A percentile compares a stretch with the other conserved stretches of the same genome.
Conservation (phyloP, 2,797 vertebrate species). For the Darevskia mixta region DNA sequence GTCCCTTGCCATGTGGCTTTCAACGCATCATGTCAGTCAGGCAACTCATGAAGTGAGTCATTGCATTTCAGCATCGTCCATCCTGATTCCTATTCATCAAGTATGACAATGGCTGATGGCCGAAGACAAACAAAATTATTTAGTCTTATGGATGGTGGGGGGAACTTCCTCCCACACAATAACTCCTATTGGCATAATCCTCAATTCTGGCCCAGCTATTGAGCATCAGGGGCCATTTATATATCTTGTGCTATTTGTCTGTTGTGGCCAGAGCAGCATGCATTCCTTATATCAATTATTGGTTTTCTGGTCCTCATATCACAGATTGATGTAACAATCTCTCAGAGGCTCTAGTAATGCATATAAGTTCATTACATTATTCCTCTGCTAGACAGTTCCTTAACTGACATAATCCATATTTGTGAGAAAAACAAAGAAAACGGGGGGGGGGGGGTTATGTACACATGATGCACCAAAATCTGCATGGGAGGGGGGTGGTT, state of each 20-base stretch:
- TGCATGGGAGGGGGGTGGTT: not conserved
- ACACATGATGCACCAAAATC: not conserved
- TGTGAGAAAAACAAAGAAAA: not conserved
- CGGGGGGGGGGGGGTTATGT: not conserved
- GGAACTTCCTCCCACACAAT: slow-evolving; percentile 2
- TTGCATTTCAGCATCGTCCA: not conserved
- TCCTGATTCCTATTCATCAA: not conserved
- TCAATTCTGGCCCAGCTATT: not conserved
- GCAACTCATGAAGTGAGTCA: not conserved
- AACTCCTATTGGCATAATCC: rapidly evolving
- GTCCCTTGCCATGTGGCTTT: not conserved
- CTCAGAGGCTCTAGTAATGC: not conserved
- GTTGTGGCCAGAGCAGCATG: not conserved
- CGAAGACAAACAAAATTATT: not conserved
- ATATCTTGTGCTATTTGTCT: not conserved
- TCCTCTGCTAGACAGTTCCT: not conserved
- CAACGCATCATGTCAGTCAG: not conserved
- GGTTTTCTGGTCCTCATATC: not conserved
- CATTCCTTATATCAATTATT: slow-evolving; percentile 11
- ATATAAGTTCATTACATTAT: not conserved
- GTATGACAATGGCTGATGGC: not conserved
- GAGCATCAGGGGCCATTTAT: not conserved
- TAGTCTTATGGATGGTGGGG: not conserved
- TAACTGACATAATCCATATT: not conserved
- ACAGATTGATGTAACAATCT: not conserved